Base-by-base conservation (phyloP, 1,140 invertebrate genomes). In the Chelonus insularis region DNA sequence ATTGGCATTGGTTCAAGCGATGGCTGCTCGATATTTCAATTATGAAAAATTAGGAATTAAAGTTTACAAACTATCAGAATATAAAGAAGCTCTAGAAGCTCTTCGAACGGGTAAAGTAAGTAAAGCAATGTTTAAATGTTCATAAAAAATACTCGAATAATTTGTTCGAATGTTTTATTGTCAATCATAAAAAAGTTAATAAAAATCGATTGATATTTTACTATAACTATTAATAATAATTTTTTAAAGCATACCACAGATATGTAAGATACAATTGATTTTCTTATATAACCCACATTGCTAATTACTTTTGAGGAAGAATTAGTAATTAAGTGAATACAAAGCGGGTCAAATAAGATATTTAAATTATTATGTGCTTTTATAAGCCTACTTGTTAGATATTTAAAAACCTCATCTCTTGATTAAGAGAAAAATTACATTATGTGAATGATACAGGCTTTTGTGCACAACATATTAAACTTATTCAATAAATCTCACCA, bases 81-180 rank as follows among this genome's bases (percentile, higher is more conserved):
- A 88, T 62, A 65, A 84, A 50, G 72, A 83, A 25, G 88, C 87
- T 0, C 57, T 90, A 1, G 73, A 82, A 0, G 77, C 79, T 3
- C 66, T 90, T 7, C 86, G 85, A 57, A 77, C 74, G 7, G 87
- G 88, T 2, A 70, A 70, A 0, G 86, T 89, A 36, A 83, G 87
- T 1, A 90, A 90, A 71, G 88, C 84, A 1, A 70, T 89, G 21
- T 90, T 90, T 64, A 88, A 87, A 72, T 87, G 3, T 74, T 8
- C 1, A 16, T 43, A 61, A 72, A 34, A 58, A 23, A 57, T 21
- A 20, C 20, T 20, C 8, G 16, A 11, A 16, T 16, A 11, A 25
- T 16, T 25, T 43, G 9, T 43, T 55, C n/a, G n/a, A n/a, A 29
- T 29, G 7, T 29, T 29, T 29, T 29, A 29, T 29, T 29, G 25